A percentile compares a stretch with the other conserved stretches of the same genome.
These are phyloP conservation scores for Picus viridis DNA, from an alignment of 2,797 vertebrate genomes.

Conservation along the genomic window DNA sequence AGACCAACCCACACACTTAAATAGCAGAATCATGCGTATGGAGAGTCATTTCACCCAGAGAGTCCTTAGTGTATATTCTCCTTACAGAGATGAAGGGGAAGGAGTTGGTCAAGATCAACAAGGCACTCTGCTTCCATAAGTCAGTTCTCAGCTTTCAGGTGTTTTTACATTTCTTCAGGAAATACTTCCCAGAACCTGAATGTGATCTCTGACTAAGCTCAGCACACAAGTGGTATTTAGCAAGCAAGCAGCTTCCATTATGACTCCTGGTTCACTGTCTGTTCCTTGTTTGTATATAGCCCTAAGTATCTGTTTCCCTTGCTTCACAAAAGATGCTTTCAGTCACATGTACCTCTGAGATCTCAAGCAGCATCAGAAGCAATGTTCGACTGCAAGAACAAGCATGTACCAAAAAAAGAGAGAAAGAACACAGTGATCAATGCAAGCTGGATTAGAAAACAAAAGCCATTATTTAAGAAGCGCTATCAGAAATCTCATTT, in stretches of 20 bases:
- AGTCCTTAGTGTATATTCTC: background rate
- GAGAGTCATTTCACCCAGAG: background rate
- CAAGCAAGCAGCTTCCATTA: constrained; percentile 5
- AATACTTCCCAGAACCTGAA: background rate
- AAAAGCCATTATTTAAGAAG: background rate
- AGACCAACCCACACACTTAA: background rate
- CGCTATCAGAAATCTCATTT: background rate
- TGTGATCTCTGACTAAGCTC: constrained; percentile 25
- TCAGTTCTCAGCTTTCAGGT: background rate
- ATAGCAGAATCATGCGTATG: background rate
- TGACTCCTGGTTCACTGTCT: background rate
- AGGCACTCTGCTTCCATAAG: background rate
- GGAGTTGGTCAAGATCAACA: background rate
- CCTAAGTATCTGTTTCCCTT: background rate
- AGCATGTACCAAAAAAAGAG: background rate
- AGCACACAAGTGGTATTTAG: background rate
- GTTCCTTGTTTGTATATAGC: constrained; percentile 4
- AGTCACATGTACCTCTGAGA: background rate
- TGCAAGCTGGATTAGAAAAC: background rate
- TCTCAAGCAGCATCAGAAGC: background rate
- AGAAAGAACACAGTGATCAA: background rate
- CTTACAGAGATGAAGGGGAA: background rate
- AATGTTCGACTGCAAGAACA: background rate
- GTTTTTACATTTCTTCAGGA: background rate
- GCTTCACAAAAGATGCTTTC: background rate